These are phyloP conservation scores for Rhingia rostrata DNA, from an alignment of 2,888 invertebrate genomes.

Conservation along the genomic window DNA sequence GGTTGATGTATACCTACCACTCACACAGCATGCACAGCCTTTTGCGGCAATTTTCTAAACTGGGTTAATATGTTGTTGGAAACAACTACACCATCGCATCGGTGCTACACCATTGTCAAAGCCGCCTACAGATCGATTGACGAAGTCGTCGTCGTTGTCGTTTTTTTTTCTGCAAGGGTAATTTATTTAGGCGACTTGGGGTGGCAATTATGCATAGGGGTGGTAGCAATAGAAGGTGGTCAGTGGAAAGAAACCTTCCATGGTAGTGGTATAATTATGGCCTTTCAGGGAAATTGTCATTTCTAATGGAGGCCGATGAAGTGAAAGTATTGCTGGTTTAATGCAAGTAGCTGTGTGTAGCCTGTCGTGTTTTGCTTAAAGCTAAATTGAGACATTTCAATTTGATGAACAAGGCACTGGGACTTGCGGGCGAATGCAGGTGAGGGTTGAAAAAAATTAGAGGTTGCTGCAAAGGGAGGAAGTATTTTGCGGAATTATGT, in stretches of 20 bases:
- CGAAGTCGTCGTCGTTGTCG: not conserved
- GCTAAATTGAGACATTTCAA: conserved; percentile 68
- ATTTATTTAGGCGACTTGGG: conserved; percentile 42
- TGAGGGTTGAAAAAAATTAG: conserved; percentile 35
- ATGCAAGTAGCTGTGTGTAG: not conserved
- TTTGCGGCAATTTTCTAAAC: conserved; percentile 63
- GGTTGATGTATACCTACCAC: conserved; percentile 5
- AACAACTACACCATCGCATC: conserved; percentile 52
- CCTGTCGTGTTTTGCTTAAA: conserved; percentile 17
- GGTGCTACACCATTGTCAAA: conserved; percentile 60
- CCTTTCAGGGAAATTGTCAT: conserved; percentile 69
- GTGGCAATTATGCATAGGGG: conserved; percentile 53
- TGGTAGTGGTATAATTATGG: conserved; percentile 56
- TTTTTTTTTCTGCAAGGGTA: conserved; percentile 54
- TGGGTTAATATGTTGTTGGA: conserved; percentile 71
- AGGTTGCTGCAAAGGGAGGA: no score
- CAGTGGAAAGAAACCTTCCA: conserved; percentile 19
- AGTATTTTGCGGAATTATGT: not conserved
- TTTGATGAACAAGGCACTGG: conserved; percentile 50
- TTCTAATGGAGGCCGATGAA: conserved; percentile 41
- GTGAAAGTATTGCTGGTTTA: conserved; percentile 11
- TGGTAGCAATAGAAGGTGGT: conserved; percentile 16
- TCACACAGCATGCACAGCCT: conserved; percentile 10
- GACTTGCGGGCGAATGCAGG: conserved; percentile 4
- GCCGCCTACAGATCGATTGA: conserved; percentile 60